phyloP scores from a whole-genome alignment of 2,113 vertebrate species.

The Sialia sialis region DNA sequence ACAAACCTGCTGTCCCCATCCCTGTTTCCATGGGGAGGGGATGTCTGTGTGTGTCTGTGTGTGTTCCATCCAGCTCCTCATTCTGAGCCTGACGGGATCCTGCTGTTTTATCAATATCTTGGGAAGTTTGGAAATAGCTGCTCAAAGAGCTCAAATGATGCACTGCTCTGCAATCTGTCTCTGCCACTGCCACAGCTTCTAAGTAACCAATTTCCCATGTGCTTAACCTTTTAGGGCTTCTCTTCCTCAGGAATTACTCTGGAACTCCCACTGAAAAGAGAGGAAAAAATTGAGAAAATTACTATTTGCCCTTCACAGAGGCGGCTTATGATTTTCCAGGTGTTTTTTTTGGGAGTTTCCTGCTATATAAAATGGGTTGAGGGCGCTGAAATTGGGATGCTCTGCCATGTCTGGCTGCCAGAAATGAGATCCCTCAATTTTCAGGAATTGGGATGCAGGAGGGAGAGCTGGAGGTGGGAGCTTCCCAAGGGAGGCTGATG shows the following conservation, averaged over 20 bases:
- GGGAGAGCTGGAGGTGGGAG: neutral
- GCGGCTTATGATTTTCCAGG: neutral
- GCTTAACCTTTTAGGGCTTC: neutral
- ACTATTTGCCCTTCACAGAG: neutral
- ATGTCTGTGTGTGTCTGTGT: accelerated
- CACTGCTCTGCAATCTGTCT: neutral
- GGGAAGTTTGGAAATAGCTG: slow-evolving; percentile 16
- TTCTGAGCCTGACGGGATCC: neutral
- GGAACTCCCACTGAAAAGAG: neutral
- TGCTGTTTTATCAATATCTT: slow-evolving; percentile 13
- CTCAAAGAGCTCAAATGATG: neutral
- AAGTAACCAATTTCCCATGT: neutral
- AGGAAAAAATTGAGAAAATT: neutral
- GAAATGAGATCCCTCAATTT: neutral
- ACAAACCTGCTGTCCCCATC: neutral
- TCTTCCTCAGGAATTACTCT: neutral
- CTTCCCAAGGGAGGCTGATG: neutral
- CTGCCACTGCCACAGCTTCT: neutral
- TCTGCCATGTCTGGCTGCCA: neutral
- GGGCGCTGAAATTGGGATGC: neutral
- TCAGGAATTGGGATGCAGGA: neutral
- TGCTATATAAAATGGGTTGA: neutral
- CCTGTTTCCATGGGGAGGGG: neutral
- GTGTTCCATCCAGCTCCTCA: neutral
- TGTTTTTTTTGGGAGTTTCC: neutral